Evolutionary conservation across 2,113 vertebrate species (phyloP), one percentile per base, ranked within the genome.

Genomic region (Glareola pratincola): DNA sequence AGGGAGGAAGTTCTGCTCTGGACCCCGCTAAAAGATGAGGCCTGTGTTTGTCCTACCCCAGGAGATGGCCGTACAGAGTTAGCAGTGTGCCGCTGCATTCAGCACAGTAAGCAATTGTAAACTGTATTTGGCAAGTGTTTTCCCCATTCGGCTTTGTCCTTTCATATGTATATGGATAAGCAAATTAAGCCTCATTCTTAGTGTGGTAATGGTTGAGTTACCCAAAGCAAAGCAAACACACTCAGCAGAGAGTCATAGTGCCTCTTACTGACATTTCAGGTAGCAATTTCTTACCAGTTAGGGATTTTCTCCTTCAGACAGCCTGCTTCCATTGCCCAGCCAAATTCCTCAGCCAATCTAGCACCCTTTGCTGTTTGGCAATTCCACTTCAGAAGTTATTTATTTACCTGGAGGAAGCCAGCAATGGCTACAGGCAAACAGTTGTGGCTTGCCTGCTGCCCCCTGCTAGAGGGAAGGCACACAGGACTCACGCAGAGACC

Each of bases 121-220:
- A 88, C 54, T 43, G 5, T 29, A 10, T 77, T 83, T 97, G 88
- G 91, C 92, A 96, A 95, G 22, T 62, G 57, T 79, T 92, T 92
- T 85, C 66, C 66, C 47, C 14, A 0, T 73, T 91, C 26, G n/a
- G 80, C 77, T 95, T 94, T 91, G 62, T 92, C 56, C 67, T 91
- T 90, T 94, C 84, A 37, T 87, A 54, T 85, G 92, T 87, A 66
- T 82, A 57, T 56, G 75, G n/a, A 41, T 73, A 96, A 96, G 91
- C 77, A 96, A 94, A 95, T 92, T 91, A 95, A 95, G 53, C 24
- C 26, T 50, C 30, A 84, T 95, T 96, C 90, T 93, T 63, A 74
- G 41, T 16, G n/a, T 43, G 27, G 74, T 17, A 89, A 64, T 62
- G 54, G n/a, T 22, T 53, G 30, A 54, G 26, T 45, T 69, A 51